Percentiles rank a stretch among this genome's conserved stretches.
These are phyloP conservation scores for Idaea straminata DNA, from an alignment of 2,888 invertebrate genomes.

Conservation along the genomic window DNA sequence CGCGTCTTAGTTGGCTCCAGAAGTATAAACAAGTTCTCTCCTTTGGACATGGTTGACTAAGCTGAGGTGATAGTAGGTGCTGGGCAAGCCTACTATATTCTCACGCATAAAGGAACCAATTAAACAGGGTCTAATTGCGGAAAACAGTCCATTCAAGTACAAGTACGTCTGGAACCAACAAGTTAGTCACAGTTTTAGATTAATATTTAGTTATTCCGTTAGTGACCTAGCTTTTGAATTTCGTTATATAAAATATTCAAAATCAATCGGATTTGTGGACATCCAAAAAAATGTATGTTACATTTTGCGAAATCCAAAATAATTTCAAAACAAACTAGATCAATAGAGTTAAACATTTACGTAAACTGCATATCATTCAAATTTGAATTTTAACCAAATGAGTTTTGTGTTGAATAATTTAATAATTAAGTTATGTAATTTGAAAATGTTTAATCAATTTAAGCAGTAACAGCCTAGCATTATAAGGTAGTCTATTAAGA, in stretches of 20 bases:
- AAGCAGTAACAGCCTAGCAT: not conserved
- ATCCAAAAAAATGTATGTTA: slow-evolving; percentile 21
- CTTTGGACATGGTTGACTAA: too few species aligned
- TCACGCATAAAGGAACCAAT: too few species aligned
- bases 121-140: too few species aligned
- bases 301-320: slow-evolving; percentile 18
- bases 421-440: slow-evolving; percentile 11
- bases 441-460: not conserved
- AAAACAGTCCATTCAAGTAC: too few species aligned
- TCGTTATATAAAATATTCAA: slow-evolving; percentile 1
- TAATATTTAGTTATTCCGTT: not conserved
- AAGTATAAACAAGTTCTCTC: too few species aligned
- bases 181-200: not conserved
- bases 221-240: not conserved
- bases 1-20: too few species aligned
- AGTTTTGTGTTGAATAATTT: slow-evolving; percentile 15
- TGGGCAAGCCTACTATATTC: too few species aligned
- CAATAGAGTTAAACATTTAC: slow-evolving; percentile 17
- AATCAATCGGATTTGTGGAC: not conserved
- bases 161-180: too few species aligned
- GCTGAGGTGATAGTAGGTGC: too few species aligned
- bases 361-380: slow-evolving; percentile 8
- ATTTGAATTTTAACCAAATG: slow-evolving; percentile 16
- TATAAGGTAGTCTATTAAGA: not conserved
- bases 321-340: slow-evolving; percentile 24